These are phyloP conservation scores for Ashinkailepas kermadecensis DNA, from an alignment of 2,888 invertebrate species.

Conservation along the genomic window DNA sequence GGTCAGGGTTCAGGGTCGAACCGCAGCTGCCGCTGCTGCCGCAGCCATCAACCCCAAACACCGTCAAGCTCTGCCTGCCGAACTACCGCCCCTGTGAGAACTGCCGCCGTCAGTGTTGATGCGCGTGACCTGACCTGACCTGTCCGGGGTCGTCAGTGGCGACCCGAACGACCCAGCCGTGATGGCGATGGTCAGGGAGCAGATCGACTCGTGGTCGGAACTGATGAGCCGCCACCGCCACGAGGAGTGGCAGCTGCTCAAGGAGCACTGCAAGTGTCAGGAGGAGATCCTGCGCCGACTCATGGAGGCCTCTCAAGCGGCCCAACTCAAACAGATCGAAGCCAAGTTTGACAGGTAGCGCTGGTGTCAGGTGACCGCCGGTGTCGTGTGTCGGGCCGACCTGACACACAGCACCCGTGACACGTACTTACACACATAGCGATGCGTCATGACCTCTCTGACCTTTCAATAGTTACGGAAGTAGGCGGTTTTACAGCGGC, in stretches of 20 bases:
- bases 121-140: background rate
- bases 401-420: too few relatives aligned
- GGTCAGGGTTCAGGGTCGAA: too few relatives aligned
- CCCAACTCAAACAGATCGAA: slow-evolving; percentile 82
- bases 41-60: too few relatives aligned
- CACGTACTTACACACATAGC: too few relatives aligned
- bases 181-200: slow-evolving; percentile 72
- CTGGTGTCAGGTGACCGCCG: too few relatives aligned
- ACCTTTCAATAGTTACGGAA: too few relatives aligned
- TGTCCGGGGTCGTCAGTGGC: background rate
- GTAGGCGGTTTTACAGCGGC: too few relatives aligned
- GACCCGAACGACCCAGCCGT: slow-evolving; percentile 34
- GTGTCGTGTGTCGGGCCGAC: too few relatives aligned
- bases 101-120: background rate
- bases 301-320: slow-evolving; percentile 71
- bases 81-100: too few relatives aligned
- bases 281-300: slow-evolving; percentile 58
- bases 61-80: too few relatives aligned
- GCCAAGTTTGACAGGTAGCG: slow-evolving; percentile 71
- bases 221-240: slow-evolving; percentile 72
- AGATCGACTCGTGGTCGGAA: slow-evolving; percentile 90
- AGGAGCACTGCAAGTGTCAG: slow-evolving; percentile 53
- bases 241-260: slow-evolving; percentile 69
- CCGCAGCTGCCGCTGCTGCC: too few relatives aligned
- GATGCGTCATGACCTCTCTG: too few relatives aligned